Evolutionary conservation across 2,113 vertebrate genomes (phyloP), one percentile per base, ranked within the genome.

Genomic region (Takifugu bimaculatus): DNA sequence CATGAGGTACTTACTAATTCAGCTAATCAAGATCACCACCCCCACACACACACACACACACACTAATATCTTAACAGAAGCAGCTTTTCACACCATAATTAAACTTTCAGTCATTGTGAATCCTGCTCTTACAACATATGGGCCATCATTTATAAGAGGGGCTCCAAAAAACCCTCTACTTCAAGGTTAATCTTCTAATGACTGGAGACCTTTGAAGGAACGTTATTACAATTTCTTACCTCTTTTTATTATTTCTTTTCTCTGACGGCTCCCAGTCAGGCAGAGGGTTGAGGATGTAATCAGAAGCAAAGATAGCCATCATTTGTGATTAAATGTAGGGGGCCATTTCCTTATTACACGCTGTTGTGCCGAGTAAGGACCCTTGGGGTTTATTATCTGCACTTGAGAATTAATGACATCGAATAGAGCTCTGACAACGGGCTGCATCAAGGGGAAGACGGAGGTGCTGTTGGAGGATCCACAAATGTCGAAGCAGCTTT

Each of bases 331-430:
- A 80, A 86, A 84, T 52, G 74, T 51, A 66, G 64, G 78, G 68
- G 70, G 70, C 67, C 67, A 73, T 85, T 85, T 81, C 32, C 66
- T 72, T 86, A 86, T 84, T 71, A 78, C 80, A 80, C 64, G 70
- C 57, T 77, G 74, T 84, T 88, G 77, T 86, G 86, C 82, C 80
- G 81, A 87, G 76, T 84, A 80, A 89, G 84, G 75, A 54, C 72
- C 71, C 77, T 50, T 43, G 68, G 66, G 76, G 54, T 83, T 87
- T 86, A 88, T 88, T 81, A 88, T 87, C 80, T 66, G 64, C 80
- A 80, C 73, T 87, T 83, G 88, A 70, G 87, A 85, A 86, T 78
- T 67, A 82, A 78, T 84, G 75, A 80, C 81, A 86, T 82, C 83
- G 74, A 83, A 43, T 67, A 66, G 77, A 70, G 76, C 75, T 74